These are phyloP conservation scores for Rhogogaster chlorosoma DNA, from an alignment of 2,888 invertebrate genomes.

Conservation along the genomic window DNA sequence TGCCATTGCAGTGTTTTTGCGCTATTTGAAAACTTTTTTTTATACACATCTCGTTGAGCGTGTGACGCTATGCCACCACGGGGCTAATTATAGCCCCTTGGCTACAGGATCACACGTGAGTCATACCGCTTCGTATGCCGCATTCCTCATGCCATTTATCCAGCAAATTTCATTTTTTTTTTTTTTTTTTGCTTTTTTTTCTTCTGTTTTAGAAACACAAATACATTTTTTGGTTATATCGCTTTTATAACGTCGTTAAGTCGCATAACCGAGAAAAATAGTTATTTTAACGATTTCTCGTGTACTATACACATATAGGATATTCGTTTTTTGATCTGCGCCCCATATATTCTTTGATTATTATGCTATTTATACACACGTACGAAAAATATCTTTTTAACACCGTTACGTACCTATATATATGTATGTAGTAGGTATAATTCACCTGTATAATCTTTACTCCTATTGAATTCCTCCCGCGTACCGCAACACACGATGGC, in stretches of 20 bases:
- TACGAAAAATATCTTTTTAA: not conserved
- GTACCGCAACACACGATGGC: not conserved
- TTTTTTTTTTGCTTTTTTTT: not conserved
- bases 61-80: slow-evolving; percentile 14
- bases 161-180: slow-evolving; percentile 19
- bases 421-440: not conserved
- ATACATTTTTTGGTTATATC: not conserved
- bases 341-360: not conserved
- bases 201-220: not conserved
- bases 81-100: slow-evolving; percentile 48
- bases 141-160: slow-evolving; percentile 42
- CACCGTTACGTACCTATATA: not conserved
- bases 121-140: slow-evolving; percentile 20
- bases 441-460: not conserved
- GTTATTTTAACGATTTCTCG: not conserved
- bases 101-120: slow-evolving; percentile 40
- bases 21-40: slow-evolving; percentile 29
- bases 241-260: not conserved
- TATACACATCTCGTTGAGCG: not conserved
- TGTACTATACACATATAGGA: not conserved
- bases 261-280: not conserved
- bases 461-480: not conserved
- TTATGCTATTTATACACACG: not conserved
- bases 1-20: not conserved
- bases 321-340: not conserved